A percentile compares a stretch with the other conserved stretches of the same genome.
These are phyloP conservation scores for Echinometra lucunter DNA, from an alignment of 53 echinoderm and acorn worm species.

Conservation along the genomic window DNA sequence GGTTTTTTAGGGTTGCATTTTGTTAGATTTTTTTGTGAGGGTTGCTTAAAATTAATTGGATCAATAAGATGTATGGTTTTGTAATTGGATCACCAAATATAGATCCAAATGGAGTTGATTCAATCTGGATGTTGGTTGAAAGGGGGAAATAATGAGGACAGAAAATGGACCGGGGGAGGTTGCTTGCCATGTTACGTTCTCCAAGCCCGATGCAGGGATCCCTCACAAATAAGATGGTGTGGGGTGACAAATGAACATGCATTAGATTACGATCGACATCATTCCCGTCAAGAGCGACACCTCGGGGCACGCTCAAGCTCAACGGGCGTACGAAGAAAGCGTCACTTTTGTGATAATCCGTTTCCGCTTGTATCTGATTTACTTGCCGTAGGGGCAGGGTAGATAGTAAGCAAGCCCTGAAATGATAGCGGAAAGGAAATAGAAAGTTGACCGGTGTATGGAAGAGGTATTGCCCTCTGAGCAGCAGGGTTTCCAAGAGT, in stretches of 20 bases:
- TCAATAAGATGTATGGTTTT: conserved; percentile 35
- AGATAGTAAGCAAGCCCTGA: conserved; percentile 29
- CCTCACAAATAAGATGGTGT: conserved; percentile 40
- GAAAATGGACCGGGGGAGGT: conserved; percentile 12
- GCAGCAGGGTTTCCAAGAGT: conserved; percentile 25
- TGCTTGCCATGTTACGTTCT: not conserved
- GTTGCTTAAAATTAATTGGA: conserved; percentile 18
- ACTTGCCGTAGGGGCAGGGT: not conserved
- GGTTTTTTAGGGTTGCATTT: conserved; percentile 13
- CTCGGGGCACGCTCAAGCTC: conserved; percentile 50
- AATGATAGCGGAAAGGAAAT: conserved; percentile 7
- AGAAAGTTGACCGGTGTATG: not conserved
- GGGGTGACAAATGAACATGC: conserved; percentile 62
- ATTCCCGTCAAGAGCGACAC: conserved; percentile 41
- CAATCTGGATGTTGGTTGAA: not conserved
- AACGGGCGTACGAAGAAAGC: conserved; percentile 50
- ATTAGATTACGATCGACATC: conserved; percentile 65
- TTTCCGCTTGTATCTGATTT: conserved; percentile 63
- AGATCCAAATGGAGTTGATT: conserved; percentile 28
- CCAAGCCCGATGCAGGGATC: not conserved
- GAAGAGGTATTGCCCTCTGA: conserved; percentile 18
- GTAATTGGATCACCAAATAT: conserved; percentile 60
- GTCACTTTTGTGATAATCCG: conserved; percentile 62
- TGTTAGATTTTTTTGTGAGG: not conserved
- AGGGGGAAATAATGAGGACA: not conserved